These are phyloP conservation scores for Eurystomus glaucurus DNA, from an alignment of 2,797 vertebrate species.

Conservation along the genomic window DNA sequence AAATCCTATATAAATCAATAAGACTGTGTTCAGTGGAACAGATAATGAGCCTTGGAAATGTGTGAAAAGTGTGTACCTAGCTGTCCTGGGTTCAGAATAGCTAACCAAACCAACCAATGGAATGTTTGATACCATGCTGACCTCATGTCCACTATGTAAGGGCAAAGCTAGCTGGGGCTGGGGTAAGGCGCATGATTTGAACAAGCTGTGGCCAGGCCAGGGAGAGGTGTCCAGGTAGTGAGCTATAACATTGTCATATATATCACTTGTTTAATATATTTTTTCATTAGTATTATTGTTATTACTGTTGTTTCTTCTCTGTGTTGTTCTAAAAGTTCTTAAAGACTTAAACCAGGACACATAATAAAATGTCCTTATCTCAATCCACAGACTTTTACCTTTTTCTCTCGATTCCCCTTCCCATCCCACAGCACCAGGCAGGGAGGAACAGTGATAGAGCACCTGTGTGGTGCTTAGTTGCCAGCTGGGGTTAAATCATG, in stretches of 20 bases:
- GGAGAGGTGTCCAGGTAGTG: neutral
- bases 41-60: neutral
- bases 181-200: too few relatives aligned
- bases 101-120: neutral
- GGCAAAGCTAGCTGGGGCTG: neutral
- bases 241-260: neutral
- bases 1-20: neutral
- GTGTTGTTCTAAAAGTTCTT: neutral
- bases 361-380: neutral
- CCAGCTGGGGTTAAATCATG: neutral
- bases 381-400: neutral
- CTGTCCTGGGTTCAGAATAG: neutral
- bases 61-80: neutral
- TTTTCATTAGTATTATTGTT: neutral
- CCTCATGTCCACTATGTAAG: neutral
- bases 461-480: neutral
- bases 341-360: too few relatives aligned
- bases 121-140: neutral
- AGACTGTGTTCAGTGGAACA: neutral
- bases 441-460: neutral
- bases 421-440: neutral
- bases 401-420: neutral
- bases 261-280: neutral
- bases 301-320: neutral
- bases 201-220: too few relatives aligned